Conservation (phyloP, 30 jellyfish, hydroid and myxozoan genomes). For the Catostylus mosaicus region DNA sequence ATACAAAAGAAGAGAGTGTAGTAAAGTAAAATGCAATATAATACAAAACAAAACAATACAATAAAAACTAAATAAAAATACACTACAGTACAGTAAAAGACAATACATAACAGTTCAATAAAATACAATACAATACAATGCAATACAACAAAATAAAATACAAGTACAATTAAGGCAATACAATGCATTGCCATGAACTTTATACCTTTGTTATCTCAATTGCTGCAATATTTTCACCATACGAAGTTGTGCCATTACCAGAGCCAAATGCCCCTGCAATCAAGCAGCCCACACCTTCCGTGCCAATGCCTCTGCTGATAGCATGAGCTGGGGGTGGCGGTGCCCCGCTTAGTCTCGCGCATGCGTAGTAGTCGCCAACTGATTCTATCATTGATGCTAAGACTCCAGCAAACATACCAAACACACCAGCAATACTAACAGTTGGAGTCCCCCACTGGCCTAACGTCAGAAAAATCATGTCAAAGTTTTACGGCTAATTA, state of each 20-base stretch:
- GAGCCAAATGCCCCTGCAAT: slow-evolving; percentile 98
- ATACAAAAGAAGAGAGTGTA: no score
- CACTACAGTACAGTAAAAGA: no score
- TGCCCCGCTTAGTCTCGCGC: slow-evolving; percentile 91
- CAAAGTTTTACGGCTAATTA: no score
- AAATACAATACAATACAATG: no score
- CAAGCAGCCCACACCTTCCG: slow-evolving; percentile 93
- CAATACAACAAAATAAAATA: no score
- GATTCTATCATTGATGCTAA: slow-evolving; percentile 91
- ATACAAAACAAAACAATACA: no score
- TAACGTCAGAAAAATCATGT: background rate
- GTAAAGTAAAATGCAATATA: no score
- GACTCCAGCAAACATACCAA: slow-evolving; percentile 93
- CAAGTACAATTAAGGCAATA: no score
- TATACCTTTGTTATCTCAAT: slow-evolving; percentile 92
- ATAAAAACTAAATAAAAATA: no score
- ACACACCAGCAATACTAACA: slow-evolving; percentile 71
- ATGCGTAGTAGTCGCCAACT: slow-evolving; percentile 89
- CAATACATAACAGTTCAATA: no score
- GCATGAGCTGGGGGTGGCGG: slow-evolving; percentile 95
- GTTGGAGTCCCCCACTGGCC: slow-evolving; percentile 99
- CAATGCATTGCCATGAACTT: background rate
- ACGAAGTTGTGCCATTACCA: slow-evolving; percentile 98
- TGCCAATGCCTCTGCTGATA: slow-evolving; percentile 85
- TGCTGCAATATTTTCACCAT: slow-evolving; percentile 95